Evolutionary conservation across 2,888 invertebrate genomes (phyloP).

Genomic region (Trilocha varians): DNA sequence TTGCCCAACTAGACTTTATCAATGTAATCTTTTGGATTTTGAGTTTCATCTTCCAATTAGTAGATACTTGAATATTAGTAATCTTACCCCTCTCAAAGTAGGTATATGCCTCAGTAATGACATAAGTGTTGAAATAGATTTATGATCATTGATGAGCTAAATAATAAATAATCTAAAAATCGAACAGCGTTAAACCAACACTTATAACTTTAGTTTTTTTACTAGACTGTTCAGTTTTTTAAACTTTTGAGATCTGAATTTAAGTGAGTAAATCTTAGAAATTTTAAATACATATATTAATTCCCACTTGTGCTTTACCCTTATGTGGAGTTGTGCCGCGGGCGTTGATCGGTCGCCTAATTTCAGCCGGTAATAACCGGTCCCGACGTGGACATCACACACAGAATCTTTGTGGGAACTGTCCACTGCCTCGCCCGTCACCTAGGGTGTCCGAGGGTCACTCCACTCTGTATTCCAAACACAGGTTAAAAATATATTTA

Average conservation of each 20-base stretch:
- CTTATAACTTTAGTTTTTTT: no score
- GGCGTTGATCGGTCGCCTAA: slow-evolving; percentile 45
- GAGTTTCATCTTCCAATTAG: no score
- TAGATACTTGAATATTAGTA: no score
- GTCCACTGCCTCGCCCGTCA: slow-evolving; percentile 31
- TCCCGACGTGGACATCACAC: slow-evolving; percentile 39
- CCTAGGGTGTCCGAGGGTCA: slow-evolving; percentile 23
- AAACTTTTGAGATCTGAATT: not conserved
- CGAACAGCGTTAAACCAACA: no score
- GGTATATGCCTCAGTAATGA: no score
- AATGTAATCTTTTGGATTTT: no score
- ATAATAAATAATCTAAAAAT: no score
- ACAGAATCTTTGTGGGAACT: slow-evolving; percentile 65
- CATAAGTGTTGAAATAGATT: no score
- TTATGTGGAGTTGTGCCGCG: slow-evolving; percentile 23
- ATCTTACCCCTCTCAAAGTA: no score
- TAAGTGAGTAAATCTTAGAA: not conserved
- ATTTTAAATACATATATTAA: not conserved
- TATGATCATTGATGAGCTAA: no score
- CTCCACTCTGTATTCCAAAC: not conserved
- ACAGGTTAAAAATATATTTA: not conserved
- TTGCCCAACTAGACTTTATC: no score
- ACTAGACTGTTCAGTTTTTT: no score
- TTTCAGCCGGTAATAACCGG: slow-evolving; percentile 54
- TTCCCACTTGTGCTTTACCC: slow-evolving; percentile 8